Conservation (phyloP, 1,140 invertebrate species). For the Caenorhabditis briggsae region DNA sequence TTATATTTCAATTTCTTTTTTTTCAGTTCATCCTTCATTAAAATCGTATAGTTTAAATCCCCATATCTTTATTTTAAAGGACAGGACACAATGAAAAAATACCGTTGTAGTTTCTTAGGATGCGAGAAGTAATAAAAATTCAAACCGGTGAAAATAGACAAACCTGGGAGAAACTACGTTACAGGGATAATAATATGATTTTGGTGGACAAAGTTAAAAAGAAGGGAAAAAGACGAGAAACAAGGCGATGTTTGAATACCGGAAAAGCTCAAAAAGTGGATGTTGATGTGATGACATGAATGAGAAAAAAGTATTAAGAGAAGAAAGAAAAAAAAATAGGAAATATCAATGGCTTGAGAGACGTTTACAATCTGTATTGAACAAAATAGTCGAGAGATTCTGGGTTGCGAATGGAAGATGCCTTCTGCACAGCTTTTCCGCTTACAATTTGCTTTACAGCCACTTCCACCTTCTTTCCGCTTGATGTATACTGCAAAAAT, state of each 20-base stretch:
- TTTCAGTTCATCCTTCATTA: too few relatives aligned
- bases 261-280: conserved; percentile 23
- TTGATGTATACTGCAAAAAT: conserved; percentile 80
- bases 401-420: conserved; percentile 70
- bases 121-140: neutral
- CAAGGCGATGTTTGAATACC: neutral
- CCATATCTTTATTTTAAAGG: too few relatives aligned
- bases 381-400: conserved; percentile 67
- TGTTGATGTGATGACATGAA: conserved; percentile 37
- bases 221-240: neutral
- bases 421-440: conserved; percentile 76
- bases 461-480: conserved; percentile 82
- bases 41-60: too few relatives aligned
- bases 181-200: neutral
- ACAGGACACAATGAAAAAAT: neutral
- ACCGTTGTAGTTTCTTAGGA: neutral
- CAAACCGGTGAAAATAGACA: conserved; percentile 24
- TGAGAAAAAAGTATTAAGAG: neutral
- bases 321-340: neutral
- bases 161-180: neutral
- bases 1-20: too few relatives aligned
- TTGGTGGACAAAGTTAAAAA: neutral
- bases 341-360: neutral
- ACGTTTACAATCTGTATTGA: conserved; percentile 30
- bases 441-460: conserved; percentile 81